Base-by-base conservation (phyloP, 2,113 vertebrate genomes). In the Cryptomyrus ogoouensis region DNA sequence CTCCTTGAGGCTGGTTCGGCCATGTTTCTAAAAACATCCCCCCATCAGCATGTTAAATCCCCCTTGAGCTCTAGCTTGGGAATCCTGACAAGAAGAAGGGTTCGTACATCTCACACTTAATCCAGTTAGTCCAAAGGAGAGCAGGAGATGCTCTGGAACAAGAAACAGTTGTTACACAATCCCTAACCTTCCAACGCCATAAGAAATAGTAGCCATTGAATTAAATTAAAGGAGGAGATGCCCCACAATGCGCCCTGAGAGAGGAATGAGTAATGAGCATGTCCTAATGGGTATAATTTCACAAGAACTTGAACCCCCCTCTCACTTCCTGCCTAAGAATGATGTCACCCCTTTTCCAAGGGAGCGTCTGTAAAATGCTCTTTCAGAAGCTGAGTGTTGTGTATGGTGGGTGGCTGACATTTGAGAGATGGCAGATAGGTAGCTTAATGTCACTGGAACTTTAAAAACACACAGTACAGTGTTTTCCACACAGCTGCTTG, bases 271-370 rank as follows among this genome's bases (percentile, higher is more conserved):
- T 87, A 87, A 35, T n/a, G 31, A 87, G n/a, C 47, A 19, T n/a
- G 47, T 86, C 50, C 85, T 87, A 53, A 87, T 96, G 94, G 95
- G 95, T 95, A 94, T 91, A 90, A 93, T 95, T 95, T 96, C 94
- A 93, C 91, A 94, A 93, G 94, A 95, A 95, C 95, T 94, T 94
- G 93, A 96, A 94, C 94, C 94, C 94, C 93, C 92, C 83, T 21
- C 91, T 88, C 92, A 96, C 95, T 96, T 96, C 95, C 96, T 96
- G 95, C 93, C 94, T 31, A 39, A 91, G 93, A 94, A 95, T 96
- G 96, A 96, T 95, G 94, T 96, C 96, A 96, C 93, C 62, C 66
- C 70, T 94, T 96, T 95, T 95, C 93, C 74, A 90, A 93, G 95
- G 95, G 95, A 95, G 94, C 91, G 94, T 95, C 93, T 94, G 94